Percentiles rank a stretch among this genome's conserved stretches.
These are phyloP conservation scores for Alligator sinensis DNA, from an alignment of 2,113 vertebrate genomes.

Conservation along the genomic window DNA sequence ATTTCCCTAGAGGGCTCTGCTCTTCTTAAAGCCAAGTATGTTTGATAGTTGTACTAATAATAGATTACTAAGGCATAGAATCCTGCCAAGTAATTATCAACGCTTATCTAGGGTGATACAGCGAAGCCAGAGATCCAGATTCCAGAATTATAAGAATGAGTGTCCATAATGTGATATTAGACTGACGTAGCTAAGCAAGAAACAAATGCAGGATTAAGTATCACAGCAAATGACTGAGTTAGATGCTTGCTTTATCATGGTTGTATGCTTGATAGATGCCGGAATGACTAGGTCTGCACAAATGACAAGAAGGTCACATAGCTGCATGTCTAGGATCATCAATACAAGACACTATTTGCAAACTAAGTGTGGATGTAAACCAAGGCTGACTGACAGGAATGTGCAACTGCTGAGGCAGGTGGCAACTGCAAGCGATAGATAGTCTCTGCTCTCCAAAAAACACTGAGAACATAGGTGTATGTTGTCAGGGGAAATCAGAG, in stretches of 20 bases:
- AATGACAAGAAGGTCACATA: slow-evolving; percentile 50
- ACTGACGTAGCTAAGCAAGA: slow-evolving; percentile 54
- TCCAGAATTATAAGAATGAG: background rate
- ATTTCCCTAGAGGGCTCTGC: background rate
- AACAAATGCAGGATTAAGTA: slow-evolving; percentile 63
- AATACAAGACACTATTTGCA: background rate
- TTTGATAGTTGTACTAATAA: background rate
- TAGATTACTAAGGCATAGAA: rapidly evolving
- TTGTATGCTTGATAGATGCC: background rate
- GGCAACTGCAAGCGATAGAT: background rate
- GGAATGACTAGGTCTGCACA: background rate
- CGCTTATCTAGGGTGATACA: background rate
- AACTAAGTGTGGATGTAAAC: slow-evolving; percentile 20
- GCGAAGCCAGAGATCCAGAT: background rate
- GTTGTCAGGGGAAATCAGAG: background rate
- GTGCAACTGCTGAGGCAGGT: slow-evolving; percentile 63
- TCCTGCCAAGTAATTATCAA: background rate
- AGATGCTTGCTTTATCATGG: background rate
- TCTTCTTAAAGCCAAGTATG: background rate
- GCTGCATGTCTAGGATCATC: background rate
- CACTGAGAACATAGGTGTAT: background rate
- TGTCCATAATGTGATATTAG: background rate
- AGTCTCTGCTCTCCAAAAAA: background rate
- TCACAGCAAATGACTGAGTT: background rate
- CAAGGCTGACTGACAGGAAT: slow-evolving; percentile 69